Percentiles rank a stretch among this genome's conserved stretches.
phyloP scores from a whole-genome alignment of 2,113 vertebrate species.

The Mirounga angustirostris region DNA sequence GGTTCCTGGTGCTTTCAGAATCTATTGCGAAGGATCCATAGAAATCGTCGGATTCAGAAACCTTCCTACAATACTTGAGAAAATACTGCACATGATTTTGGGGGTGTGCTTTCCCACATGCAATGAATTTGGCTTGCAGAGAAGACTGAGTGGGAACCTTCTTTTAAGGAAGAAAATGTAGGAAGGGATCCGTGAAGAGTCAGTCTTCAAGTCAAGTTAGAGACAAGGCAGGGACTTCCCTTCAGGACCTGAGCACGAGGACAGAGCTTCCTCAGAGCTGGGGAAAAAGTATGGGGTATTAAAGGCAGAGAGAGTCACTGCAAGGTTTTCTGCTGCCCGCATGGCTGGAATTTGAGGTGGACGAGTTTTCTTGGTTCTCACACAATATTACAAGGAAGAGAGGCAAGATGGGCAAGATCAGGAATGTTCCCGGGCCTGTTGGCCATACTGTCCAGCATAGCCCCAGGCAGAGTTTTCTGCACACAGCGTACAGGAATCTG shows the following conservation, averaged over 20 bases:
- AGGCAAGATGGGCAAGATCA: background rate
- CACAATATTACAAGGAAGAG: background rate
- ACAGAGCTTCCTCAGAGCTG: background rate
- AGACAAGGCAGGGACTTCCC: background rate
- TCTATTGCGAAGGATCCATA: background rate
- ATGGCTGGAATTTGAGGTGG: background rate
- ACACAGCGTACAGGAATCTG: slow-evolving; percentile 9
- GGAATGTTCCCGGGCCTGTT: background rate
- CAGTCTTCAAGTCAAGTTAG: background rate
- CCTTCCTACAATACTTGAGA: background rate
- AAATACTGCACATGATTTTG: background rate
- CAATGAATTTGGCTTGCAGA: background rate
- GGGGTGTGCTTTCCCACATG: background rate
- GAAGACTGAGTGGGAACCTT: background rate
- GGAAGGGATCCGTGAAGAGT: background rate
- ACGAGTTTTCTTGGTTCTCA: background rate
- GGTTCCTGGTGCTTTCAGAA: background rate
- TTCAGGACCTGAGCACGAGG: fast-evolving
- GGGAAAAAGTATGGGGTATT: background rate
- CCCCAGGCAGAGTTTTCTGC: background rate
- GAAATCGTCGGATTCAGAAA: background rate
- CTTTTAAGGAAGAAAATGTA: background rate
- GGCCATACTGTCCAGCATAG: background rate
- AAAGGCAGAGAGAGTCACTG: background rate
- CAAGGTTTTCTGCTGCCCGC: fast-evolving